These are phyloP conservation scores for Drosophila merina DNA, from an alignment of 2,888 invertebrate genomes.

Conservation along the genomic window DNA sequence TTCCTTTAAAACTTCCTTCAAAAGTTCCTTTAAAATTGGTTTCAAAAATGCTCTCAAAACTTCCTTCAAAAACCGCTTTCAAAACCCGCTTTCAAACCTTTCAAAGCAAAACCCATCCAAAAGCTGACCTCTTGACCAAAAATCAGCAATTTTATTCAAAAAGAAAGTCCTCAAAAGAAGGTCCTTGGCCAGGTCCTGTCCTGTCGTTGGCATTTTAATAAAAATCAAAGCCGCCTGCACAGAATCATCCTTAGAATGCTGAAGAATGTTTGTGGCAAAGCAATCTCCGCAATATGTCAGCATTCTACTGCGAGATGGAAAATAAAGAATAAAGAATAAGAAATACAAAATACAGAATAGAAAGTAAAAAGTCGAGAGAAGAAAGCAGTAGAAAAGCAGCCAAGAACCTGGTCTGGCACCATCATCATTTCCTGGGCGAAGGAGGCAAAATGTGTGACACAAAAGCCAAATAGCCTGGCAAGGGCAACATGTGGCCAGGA, in stretches of 20 bases:
- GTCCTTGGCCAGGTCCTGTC: background rate
- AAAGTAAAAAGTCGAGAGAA: background rate
- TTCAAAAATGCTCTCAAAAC: too few species aligned
- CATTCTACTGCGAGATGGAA: background rate
- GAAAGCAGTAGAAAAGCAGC: background rate
- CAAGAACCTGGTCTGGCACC: slow-evolving; percentile 3
- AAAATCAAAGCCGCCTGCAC: slow-evolving; percentile 36
- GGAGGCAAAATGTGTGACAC: slow-evolving; percentile 42
- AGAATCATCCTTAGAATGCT: background rate
- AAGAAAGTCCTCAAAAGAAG: background rate
- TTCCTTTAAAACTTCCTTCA: too few species aligned
- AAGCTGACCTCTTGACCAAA: background rate
- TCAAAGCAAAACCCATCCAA: background rate
- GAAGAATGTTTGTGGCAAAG: slow-evolving; percentile 23
- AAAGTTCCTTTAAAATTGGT: too few species aligned
- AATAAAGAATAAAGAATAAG: background rate
- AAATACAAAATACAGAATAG: background rate
- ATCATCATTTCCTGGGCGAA: slow-evolving; percentile 41
- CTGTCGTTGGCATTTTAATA: slow-evolving; percentile 29
- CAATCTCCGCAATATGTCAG: slow-evolving; percentile 47
- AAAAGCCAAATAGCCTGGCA: slow-evolving; percentile 39
- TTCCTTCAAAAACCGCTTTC: too few species aligned
- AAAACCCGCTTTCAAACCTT: background rate
- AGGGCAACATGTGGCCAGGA: slow-evolving; percentile 51
- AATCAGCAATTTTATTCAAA: background rate